A percentile compares a stretch with the other conserved stretches of the same genome.
These are phyloP conservation scores for Monoplex corrugatus DNA, from an alignment of 2,888 invertebrate species.

Conservation along the genomic window DNA sequence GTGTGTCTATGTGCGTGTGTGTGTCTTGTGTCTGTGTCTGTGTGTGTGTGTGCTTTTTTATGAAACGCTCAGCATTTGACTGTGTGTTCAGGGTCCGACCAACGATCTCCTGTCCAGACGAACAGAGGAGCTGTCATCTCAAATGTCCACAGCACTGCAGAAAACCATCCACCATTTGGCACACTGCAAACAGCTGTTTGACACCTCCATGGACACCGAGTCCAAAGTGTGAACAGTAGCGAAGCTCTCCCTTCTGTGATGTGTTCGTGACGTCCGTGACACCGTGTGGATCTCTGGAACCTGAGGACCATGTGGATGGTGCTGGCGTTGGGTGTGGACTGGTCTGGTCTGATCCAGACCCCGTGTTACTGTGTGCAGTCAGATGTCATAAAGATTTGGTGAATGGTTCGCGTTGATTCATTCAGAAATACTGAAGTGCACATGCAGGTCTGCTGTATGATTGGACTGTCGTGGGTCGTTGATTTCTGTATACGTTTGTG, in stretches of 20 bases:
- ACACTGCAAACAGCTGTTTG: slow-evolving; percentile 9
- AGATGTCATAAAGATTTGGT: too few relatives aligned
- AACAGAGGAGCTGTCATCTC: not conserved
- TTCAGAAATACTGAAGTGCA: too few relatives aligned
- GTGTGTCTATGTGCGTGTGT: not conserved
- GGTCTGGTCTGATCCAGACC: too few relatives aligned
- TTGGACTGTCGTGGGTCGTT: too few relatives aligned
- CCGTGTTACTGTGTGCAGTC: too few relatives aligned
- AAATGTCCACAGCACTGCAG: not conserved
- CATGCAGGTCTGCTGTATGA: too few relatives aligned
- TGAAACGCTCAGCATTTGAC: too few relatives aligned
- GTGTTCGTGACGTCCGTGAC: not conserved
- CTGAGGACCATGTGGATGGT: not conserved
- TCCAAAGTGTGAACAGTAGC: not conserved
- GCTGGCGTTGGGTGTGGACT: not conserved
- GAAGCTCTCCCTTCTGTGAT: not conserved
- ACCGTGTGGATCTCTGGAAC: not conserved
- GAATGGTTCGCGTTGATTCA: too few relatives aligned
- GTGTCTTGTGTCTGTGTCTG: not conserved
- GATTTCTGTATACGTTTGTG: too few relatives aligned
- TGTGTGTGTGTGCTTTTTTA: not conserved
- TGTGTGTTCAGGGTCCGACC: not conserved
- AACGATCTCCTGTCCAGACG: not conserved
- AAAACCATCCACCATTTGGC: slow-evolving; percentile 8
- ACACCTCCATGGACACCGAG: not conserved